Evolutionary conservation across 2,888 invertebrate species (phyloP).

Genomic region (Polydrusus pterygomalis): DNA sequence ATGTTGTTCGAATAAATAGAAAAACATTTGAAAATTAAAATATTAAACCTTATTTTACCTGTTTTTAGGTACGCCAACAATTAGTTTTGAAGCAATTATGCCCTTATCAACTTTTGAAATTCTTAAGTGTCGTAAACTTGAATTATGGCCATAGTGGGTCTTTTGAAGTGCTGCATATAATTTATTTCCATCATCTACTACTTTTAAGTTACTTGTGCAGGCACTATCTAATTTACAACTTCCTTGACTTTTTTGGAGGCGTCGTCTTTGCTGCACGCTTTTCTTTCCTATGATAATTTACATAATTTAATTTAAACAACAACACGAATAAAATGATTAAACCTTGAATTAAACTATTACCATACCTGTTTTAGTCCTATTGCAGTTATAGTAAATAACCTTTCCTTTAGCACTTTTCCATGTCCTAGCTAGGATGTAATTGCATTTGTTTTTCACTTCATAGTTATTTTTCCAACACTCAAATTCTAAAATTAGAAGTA

Average conservation of each 20-base stretch:
- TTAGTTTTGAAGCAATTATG: slow-evolving; percentile 42
- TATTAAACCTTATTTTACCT: slow-evolving; percentile 13
- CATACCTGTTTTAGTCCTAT: not conserved
- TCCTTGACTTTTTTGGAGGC: slow-evolving; percentile 26
- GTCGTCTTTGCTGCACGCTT: slow-evolving; percentile 1
- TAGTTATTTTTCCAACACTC: slow-evolving; percentile 12
- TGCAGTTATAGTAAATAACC: not conserved
- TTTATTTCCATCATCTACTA: slow-evolving; percentile 1
- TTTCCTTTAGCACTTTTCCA: not conserved
- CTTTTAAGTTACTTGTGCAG: slow-evolving; percentile 32
- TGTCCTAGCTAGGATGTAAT: slow-evolving; percentile 5
- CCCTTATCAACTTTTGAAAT: slow-evolving; percentile 27
- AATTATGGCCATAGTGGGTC: slow-evolving; percentile 38
- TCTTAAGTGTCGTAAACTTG: slow-evolving; percentile 37
- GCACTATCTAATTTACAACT: slow-evolving; percentile 25
- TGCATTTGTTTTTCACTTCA: slow-evolving; percentile 6
- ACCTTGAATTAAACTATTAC: not conserved
- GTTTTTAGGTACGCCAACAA: slow-evolving; percentile 29
- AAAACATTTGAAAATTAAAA: too few relatives aligned
- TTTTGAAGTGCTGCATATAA: slow-evolving; percentile 12
- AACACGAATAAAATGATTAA: not conserved
- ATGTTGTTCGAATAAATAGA: too few relatives aligned
- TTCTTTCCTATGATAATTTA: slow-evolving; percentile 9
- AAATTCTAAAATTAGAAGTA: slow-evolving; percentile 2
- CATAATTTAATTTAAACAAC: not conserved